Conservation (phyloP, 2,797 vertebrate genomes). For the Alfaro cultratus region DNA sequence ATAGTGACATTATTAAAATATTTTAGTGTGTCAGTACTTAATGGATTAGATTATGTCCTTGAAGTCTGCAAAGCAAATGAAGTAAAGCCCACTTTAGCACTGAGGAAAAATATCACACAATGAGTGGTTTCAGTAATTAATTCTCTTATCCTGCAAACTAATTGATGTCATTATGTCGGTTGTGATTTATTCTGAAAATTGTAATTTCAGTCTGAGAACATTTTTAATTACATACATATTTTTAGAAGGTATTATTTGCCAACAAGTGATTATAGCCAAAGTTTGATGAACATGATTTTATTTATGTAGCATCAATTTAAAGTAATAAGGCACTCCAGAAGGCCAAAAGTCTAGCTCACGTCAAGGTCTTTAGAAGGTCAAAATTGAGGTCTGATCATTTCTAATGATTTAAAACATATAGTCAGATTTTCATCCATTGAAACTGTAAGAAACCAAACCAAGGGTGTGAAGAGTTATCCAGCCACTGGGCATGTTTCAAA, state of each 20-base stretch:
- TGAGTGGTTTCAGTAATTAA: background rate
- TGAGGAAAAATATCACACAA: background rate
- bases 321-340: background rate
- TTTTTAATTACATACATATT: background rate
- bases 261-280: background rate
- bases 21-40: background rate
- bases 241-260: background rate
- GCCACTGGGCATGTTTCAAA: background rate
- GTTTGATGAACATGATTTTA: background rate
- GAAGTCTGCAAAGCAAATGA: background rate
- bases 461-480: too few species aligned
- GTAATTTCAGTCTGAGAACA: background rate
- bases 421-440: background rate
- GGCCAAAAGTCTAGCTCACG: background rate
- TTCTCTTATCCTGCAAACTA: background rate
- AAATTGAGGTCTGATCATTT: background rate
- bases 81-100: slow-evolving; percentile 1
- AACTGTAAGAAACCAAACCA: background rate
- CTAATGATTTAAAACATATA: background rate
- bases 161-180: background rate
- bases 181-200: background rate
- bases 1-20: background rate
- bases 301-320: background rate
- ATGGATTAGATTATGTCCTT: slow-evolving; percentile 4
- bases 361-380: background rate